A percentile compares a stretch with the other conserved stretches of the same genome.
phyloP scores from a whole-genome alignment of 1,140 invertebrate species.

The Drosophila bifasciata region DNA sequence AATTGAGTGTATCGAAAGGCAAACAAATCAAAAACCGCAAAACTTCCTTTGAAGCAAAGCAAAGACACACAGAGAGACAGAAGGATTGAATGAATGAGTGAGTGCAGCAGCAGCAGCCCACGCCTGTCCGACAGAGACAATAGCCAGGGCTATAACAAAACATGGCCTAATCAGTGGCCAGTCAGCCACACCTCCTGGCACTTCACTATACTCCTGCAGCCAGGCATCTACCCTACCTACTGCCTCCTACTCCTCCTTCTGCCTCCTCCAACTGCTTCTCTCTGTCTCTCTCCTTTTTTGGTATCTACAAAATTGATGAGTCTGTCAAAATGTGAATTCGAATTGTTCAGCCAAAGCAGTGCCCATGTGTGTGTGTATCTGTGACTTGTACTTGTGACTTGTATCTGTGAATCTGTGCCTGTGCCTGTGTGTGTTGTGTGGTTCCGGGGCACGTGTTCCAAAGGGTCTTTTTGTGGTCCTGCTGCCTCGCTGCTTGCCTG shows the following conservation, averaged over 20 bases:
- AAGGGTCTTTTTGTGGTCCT: slow-evolving; percentile 31
- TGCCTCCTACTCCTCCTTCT: too few species aligned
- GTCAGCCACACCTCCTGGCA: slow-evolving; percentile 4
- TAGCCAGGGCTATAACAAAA: slow-evolving; percentile 39
- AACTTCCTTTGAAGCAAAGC: slow-evolving; percentile 63
- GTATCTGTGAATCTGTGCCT: too few species aligned
- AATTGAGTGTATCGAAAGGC: slow-evolving; percentile 65
- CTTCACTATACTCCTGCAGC: too few species aligned
- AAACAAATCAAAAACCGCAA: slow-evolving; percentile 79
- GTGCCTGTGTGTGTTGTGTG: too few species aligned
- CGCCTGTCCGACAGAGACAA: slow-evolving; percentile 32
- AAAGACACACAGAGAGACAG: slow-evolving; percentile 12
- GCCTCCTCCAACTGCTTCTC: not conserved
- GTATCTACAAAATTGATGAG: slow-evolving; percentile 84
- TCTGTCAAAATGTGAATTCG: slow-evolving; percentile 83
- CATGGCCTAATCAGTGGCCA: slow-evolving; percentile 58
- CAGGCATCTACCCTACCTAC: too few species aligned
- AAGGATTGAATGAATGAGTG: not conserved
- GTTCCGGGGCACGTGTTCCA: slow-evolving; percentile 63
- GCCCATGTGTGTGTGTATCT: too few species aligned
- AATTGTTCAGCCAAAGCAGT: slow-evolving; percentile 27
- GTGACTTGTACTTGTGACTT: not conserved
- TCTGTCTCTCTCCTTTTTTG: slow-evolving; percentile 1
- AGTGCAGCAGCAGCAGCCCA: slow-evolving; percentile 25
- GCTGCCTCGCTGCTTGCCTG: slow-evolving; percentile 49